These are phyloP conservation scores for Coreoperca whiteheadi DNA, from an alignment of 2,113 vertebrate species.

Conservation along the genomic window DNA sequence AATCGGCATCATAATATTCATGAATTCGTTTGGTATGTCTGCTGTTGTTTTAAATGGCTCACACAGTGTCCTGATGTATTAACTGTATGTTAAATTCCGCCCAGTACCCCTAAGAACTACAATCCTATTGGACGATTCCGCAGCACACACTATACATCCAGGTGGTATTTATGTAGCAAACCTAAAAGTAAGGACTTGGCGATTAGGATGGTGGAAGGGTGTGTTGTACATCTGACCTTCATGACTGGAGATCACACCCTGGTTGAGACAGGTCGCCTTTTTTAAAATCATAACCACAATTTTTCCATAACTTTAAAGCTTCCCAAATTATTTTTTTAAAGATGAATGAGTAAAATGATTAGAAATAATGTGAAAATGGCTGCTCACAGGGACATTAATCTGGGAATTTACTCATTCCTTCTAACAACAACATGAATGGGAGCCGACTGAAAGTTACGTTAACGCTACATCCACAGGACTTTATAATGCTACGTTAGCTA, in stretches of 20 bases:
- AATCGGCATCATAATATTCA: slow-evolving; percentile 49
- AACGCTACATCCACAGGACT: no score
- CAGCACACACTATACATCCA: neutral
- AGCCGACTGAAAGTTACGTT: no score
- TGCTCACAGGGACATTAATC: no score
- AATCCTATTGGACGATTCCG: neutral
- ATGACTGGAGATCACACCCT: neutral
- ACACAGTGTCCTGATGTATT: neutral
- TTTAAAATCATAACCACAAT: neutral
- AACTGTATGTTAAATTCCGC: slow-evolving; percentile 13
- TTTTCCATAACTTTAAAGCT: neutral
- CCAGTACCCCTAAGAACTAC: neutral
- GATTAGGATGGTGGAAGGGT: neutral
- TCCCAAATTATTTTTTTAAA: neutral
- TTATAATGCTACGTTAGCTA: no score
- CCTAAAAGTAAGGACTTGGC: neutral
- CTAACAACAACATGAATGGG: no score
- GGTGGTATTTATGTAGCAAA: neutral
- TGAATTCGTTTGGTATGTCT: slow-evolving; percentile 27
- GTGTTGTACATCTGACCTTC: neutral
- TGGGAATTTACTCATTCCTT: no score
- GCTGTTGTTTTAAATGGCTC: slow-evolving; percentile 18
- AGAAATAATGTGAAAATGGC: neutral
- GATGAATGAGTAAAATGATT: neutral
- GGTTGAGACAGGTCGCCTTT: neutral